Conservation (phyloP, 2,888 invertebrate genomes). For the Cataglyphis cursor region DNA sequence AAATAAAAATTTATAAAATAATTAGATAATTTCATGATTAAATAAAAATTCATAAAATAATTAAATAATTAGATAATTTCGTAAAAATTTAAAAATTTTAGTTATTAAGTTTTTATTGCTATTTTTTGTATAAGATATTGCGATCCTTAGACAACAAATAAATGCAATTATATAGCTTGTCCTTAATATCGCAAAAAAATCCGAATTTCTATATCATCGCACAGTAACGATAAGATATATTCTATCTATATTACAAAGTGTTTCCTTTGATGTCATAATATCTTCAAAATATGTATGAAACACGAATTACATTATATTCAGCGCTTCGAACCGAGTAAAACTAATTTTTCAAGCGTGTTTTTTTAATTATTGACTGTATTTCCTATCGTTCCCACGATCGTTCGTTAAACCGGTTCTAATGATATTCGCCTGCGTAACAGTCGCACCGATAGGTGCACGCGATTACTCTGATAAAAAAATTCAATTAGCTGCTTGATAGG, state of each 20-base stretch:
- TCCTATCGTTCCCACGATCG: slow-evolving; percentile 30
- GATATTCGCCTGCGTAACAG: slow-evolving; percentile 34
- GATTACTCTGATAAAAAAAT: slow-evolving; percentile 1
- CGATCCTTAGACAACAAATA: not conserved
- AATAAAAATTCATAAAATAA: too few species aligned
- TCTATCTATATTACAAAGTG: not conserved
- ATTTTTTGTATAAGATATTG: not conserved
- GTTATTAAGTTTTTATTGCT: not conserved
- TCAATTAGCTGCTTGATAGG: not conserved
- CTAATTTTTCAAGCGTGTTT: slow-evolving; percentile 44
- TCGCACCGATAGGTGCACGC: not conserved
- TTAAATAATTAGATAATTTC: too few species aligned
- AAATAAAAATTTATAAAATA: too few species aligned
- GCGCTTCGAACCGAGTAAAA: not conserved
- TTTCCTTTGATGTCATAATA: slow-evolving; percentile 1
- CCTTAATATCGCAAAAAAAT: not conserved
- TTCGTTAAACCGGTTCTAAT: slow-evolving; percentile 64
- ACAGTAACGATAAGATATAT: slow-evolving; percentile 13
- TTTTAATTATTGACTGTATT: slow-evolving; percentile 53
- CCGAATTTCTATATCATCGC: not conserved
- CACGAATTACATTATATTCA: not conserved
- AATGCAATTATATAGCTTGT: not conserved
- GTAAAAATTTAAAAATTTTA: not conserved
- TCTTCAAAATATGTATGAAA: not conserved
- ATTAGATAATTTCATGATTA: too few species aligned